Percentiles rank a stretch among this genome's conserved stretches.
Conservation (phyloP, 1,140 invertebrate species). For the Stegodyphus mimosarum region DNA sequence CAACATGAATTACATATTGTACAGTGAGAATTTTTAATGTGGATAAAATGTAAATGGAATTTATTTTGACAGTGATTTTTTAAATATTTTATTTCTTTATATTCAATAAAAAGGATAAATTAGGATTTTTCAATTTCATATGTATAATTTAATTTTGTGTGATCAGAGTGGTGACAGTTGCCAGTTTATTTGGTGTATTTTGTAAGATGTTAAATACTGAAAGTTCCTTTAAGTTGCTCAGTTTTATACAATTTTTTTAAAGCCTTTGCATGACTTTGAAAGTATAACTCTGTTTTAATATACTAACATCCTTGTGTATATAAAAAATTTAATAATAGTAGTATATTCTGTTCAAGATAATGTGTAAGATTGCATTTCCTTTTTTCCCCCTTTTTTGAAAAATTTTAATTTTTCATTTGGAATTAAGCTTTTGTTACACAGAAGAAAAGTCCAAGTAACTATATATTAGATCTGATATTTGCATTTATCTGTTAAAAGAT, state of each 20-base stretch:
- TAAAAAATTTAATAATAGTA: slow-evolving; percentile 1
- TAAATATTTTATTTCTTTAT: neutral
- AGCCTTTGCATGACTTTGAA: neutral
- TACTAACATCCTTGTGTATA: slow-evolving; percentile 7
- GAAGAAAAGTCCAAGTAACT: no score
- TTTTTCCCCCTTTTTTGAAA: neutral
- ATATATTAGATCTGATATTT: no score
- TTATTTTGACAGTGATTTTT: neutral
- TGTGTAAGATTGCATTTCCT: slow-evolving; percentile 7
- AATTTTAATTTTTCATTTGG: neutral
- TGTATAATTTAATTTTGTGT: slow-evolving; percentile 4
- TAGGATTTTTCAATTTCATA: neutral
- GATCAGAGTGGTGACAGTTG: slow-evolving; percentile 1
- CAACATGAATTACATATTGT: neutral
- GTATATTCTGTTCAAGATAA: slow-evolving; percentile 14
- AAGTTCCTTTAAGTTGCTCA: slow-evolving; percentile 50
- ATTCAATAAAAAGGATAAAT: neutral
- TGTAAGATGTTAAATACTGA: slow-evolving; percentile 24
- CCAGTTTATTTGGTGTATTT: neutral
- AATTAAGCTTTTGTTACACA: neutral
- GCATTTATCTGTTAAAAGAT: no score
- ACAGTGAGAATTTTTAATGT: slow-evolving; percentile 3
- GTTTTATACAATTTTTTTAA: slow-evolving; percentile 15
- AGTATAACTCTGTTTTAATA: slow-evolving; percentile 24
- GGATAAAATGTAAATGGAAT: neutral